These are phyloP conservation scores for Pipa parva DNA, from an alignment of 2,113 vertebrate species.

Conservation along the genomic window DNA sequence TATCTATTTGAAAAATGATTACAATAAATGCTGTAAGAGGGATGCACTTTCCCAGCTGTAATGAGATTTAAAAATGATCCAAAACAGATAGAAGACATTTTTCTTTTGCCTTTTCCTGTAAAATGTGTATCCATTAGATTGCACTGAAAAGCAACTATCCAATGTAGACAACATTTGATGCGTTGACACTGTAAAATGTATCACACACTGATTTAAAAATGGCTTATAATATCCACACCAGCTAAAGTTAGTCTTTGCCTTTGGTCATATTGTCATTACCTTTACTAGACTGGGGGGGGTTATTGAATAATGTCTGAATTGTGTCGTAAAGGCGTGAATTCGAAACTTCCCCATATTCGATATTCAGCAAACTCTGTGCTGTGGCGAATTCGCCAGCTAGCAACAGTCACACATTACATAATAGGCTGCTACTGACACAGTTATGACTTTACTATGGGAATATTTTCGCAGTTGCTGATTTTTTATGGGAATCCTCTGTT, in stretches of 20 bases:
- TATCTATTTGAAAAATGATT: slow-evolving; percentile 35
- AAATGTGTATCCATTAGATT: slow-evolving; percentile 32
- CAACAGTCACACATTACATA: no score
- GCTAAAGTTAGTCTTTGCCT: slow-evolving; percentile 14
- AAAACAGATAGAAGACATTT: slow-evolving; percentile 39
- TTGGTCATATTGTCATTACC: slow-evolving; percentile 17
- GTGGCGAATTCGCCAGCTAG: no score
- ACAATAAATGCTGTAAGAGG: slow-evolving; percentile 31
- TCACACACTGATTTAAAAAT: slow-evolving; percentile 32
- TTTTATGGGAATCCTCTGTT: no score
- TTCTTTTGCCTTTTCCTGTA: slow-evolving; percentile 32
- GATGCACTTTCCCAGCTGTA: slow-evolving; percentile 32
- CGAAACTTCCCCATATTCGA: no score
- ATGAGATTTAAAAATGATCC: slow-evolving; percentile 39
- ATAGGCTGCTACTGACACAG: no score
- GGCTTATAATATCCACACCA: slow-evolving; percentile 27
- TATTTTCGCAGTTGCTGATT: no score
- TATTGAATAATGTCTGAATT: no score
- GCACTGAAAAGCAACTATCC: slow-evolving; percentile 13
- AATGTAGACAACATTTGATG: slow-evolving; percentile 30
- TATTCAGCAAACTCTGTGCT: no score
- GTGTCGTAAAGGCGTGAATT: no score
- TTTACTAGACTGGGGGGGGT: slow-evolving; percentile 16
- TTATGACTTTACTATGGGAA: no score
- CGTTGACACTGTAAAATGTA: slow-evolving; percentile 32